Evolutionary conservation across 2,888 invertebrate species (phyloP).

Genomic region (Troides helena): DNA sequence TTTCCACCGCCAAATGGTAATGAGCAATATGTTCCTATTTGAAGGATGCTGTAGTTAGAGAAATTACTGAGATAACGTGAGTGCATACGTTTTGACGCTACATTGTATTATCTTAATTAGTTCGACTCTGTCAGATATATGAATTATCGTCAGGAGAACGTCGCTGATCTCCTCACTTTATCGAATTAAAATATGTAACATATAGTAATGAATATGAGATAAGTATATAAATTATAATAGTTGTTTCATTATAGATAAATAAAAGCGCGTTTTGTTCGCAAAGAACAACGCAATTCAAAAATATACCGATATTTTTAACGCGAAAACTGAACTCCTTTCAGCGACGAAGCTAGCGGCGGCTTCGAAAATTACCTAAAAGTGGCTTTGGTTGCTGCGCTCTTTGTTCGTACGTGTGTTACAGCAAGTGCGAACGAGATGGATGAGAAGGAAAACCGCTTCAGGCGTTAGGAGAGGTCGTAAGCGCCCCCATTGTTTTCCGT

Average conservation of each 20-base stretch:
- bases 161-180: too few species aligned
- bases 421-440: constrained; percentile 47
- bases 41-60: too few species aligned
- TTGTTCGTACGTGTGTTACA: constrained; percentile 42
- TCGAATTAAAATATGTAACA: too few species aligned
- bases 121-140: too few species aligned
- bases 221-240: too few species aligned
- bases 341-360: constrained; percentile 60
- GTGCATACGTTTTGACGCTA: too few species aligned
- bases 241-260: constrained; percentile 26
- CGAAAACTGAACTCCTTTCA: constrained; percentile 43
- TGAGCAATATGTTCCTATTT: too few species aligned
- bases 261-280: constrained; percentile 26
- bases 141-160: too few species aligned
- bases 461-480: constrained; percentile 71
- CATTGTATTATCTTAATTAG: too few species aligned
- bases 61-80: too few species aligned
- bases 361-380: constrained; percentile 75
- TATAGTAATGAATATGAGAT: too few species aligned
- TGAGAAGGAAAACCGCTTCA: constrained; percentile 65
- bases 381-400: constrained; percentile 57
- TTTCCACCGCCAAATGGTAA: too few species aligned
- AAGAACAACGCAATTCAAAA: constrained; percentile 41
- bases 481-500: constrained; percentile 76
- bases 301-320: constrained; percentile 51